A percentile compares a stretch with the other conserved stretches of the same genome.
Evolutionary conservation across 2,113 vertebrate species (phyloP).

Genomic region (Strigops habroptila): DNA sequence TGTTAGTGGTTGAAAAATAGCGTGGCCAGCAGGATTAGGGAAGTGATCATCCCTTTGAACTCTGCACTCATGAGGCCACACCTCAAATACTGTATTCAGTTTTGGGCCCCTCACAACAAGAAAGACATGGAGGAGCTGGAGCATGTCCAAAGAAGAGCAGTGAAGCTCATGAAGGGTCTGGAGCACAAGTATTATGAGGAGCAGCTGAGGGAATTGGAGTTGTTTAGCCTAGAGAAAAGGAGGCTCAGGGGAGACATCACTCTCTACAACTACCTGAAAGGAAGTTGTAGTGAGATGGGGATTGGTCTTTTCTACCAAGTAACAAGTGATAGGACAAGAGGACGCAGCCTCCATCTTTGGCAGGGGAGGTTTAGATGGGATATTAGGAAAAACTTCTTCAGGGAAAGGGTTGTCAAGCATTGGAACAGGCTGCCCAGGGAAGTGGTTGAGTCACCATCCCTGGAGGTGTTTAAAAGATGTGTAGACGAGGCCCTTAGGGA

Average conservation of each 20-base stretch:
- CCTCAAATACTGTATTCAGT: neutral
- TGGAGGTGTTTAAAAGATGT: neutral
- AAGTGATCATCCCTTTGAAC: accelerated
- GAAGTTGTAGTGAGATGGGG: neutral
- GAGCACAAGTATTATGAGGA: neutral
- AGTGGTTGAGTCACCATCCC: neutral
- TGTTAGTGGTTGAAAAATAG: neutral
- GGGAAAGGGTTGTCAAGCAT: neutral
- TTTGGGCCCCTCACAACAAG: neutral
- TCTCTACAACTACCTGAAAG: neutral
- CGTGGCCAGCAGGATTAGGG: neutral
- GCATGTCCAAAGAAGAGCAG: accelerated
- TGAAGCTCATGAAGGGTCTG: neutral
- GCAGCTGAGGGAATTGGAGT: neutral
- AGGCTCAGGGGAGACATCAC: neutral
- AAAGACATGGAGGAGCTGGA: neutral
- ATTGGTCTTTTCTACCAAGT: neutral
- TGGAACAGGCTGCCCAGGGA: neutral
- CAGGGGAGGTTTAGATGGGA: neutral
- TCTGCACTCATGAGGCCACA: neutral
- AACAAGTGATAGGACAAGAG: neutral
- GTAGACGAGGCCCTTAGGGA: accelerated
- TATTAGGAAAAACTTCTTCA: neutral
- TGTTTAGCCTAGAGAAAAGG: neutral
- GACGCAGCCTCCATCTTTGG: neutral